A percentile compares a stretch with the other conserved stretches of the same genome.
Conservation (phyloP, 2,888 invertebrate species). For the Balanococcus diminutus region DNA sequence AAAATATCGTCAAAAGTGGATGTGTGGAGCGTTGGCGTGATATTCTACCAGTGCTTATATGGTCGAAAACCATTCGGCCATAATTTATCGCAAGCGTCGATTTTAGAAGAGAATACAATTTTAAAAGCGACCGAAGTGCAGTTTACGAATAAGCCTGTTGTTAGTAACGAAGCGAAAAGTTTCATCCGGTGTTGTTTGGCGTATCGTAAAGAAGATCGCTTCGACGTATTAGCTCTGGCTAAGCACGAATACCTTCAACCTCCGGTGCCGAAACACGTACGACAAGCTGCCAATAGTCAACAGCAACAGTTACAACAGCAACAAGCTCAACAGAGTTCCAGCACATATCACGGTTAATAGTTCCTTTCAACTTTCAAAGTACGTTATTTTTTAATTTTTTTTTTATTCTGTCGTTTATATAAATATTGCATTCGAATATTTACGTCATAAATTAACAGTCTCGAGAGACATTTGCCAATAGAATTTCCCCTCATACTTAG, state of each 20-base stretch:
- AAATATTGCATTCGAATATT: too few species aligned
- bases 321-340: conserved; percentile 52
- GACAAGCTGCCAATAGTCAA: conserved; percentile 66
- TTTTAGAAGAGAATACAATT: conserved; percentile 99
- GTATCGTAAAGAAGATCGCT: conserved; percentile 98
- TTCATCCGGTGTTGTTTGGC: conserved; percentile 98
- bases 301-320: conserved; percentile 58
- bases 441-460: too few species aligned
- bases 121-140: conserved; percentile 99
- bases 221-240: conserved; percentile 95
- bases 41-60: conserved; percentile 99
- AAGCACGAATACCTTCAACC: conserved; percentile 98
- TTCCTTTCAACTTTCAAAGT: conserved; percentile 47
- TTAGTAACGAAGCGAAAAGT: conserved; percentile 98
- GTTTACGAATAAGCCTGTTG: conserved; percentile 98
- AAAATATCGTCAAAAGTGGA: conserved; percentile 99
- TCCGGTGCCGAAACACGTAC: conserved; percentile 71
- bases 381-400: not conserved
- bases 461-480: too few species aligned
- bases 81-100: conserved; percentile 99
- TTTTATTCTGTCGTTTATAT: too few species aligned
- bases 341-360: conserved; percentile 54
- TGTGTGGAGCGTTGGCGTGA: conserved; percentile 99
- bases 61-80: conserved; percentile 85
- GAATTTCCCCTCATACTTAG: too few species aligned